These are phyloP conservation scores for Pycnomerus fuliginosus DNA, from an alignment of 2,888 invertebrate species.

Conservation along the genomic window DNA sequence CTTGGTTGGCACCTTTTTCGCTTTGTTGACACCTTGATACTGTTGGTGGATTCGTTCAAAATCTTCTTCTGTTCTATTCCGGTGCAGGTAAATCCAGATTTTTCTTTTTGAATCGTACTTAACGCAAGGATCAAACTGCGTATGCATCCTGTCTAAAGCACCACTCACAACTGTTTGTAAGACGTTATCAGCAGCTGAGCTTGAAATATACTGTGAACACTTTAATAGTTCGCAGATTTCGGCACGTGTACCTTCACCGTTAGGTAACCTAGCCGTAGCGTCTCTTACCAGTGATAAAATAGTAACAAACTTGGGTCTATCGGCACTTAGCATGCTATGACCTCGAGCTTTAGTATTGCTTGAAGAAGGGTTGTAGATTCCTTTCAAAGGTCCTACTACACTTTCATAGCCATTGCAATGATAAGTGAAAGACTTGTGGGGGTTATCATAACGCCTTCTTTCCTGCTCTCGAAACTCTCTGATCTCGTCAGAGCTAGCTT, in stretches of 20 bases:
- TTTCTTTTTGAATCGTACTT: conserved; percentile 90
- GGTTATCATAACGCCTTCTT: conserved; percentile 78
- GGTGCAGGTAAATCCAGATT: conserved; percentile 94
- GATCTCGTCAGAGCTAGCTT: conserved; percentile 76
- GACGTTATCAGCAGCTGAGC: conserved; percentile 61
- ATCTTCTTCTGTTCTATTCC: conserved; percentile 62
- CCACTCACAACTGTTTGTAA: conserved; percentile 84
- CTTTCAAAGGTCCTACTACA: conserved; percentile 68
- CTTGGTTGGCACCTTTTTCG: conserved; percentile 52
- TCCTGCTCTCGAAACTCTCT: conserved; percentile 78
- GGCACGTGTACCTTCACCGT: conserved; percentile 89
- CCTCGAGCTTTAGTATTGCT: conserved; percentile 68
- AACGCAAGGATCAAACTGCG: conserved; percentile 89
- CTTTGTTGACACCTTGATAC: conserved; percentile 60
- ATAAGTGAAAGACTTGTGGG: conserved; percentile 84
- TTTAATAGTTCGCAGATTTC: conserved; percentile 86
- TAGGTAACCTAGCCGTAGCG: conserved; percentile 89
- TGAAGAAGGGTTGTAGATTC: conserved; percentile 68
- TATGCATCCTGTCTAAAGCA: conserved; percentile 86
- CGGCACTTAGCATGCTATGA: conserved; percentile 78
- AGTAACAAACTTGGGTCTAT: conserved; percentile 87
- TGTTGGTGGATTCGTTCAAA: conserved; percentile 70
- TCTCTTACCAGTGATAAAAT: conserved; percentile 90
- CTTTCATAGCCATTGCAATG: conserved; percentile 83
- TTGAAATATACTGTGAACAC: conserved; percentile 62